Conservation (phyloP, 2,888 invertebrate species). For the Amiota minor region DNA sequence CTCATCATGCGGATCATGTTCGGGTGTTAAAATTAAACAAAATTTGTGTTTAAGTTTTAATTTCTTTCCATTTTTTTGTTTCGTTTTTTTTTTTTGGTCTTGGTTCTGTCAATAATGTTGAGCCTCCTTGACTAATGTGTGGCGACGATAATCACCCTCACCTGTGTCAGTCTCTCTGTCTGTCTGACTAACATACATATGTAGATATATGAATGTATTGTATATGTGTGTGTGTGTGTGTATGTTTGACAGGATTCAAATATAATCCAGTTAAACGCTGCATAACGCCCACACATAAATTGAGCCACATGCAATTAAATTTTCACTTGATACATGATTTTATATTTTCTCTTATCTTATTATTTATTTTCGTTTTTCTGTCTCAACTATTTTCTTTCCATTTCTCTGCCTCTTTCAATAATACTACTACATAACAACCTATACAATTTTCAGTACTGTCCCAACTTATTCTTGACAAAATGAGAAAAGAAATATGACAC, state of each 20-base stretch:
- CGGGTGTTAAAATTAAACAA: slow-evolving; percentile 34
- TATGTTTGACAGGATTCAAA: slow-evolving; percentile 62
- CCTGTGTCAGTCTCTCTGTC: slow-evolving; percentile 18
- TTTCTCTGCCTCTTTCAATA: too few relatives aligned
- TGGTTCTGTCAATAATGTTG: slow-evolving; percentile 36
- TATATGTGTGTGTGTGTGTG: slow-evolving; percentile 47
- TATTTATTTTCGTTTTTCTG: too few relatives aligned
- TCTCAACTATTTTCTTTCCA: too few relatives aligned
- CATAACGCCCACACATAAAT: slow-evolving; percentile 23
- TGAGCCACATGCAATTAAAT: too few relatives aligned
- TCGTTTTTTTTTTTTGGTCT: slow-evolving; percentile 53
- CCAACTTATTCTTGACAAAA: too few relatives aligned
- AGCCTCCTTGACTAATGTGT: slow-evolving; percentile 66
- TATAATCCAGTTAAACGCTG: slow-evolving; percentile 65
- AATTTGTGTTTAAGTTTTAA: slow-evolving; percentile 37
- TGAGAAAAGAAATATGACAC: too few relatives aligned
- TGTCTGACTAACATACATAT: too few relatives aligned
- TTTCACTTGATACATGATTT: too few relatives aligned
- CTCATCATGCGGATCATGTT: slow-evolving; percentile 28
- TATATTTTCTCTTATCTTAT: too few relatives aligned
- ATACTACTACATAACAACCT: too few relatives aligned
- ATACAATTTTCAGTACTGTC: too few relatives aligned
- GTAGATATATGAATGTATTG: too few relatives aligned
- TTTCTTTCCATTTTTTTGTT: slow-evolving; percentile 55
- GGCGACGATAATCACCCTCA: neutral